Base-by-base conservation (phyloP, 2,888 invertebrate species). In the Fragum fragum region DNA sequence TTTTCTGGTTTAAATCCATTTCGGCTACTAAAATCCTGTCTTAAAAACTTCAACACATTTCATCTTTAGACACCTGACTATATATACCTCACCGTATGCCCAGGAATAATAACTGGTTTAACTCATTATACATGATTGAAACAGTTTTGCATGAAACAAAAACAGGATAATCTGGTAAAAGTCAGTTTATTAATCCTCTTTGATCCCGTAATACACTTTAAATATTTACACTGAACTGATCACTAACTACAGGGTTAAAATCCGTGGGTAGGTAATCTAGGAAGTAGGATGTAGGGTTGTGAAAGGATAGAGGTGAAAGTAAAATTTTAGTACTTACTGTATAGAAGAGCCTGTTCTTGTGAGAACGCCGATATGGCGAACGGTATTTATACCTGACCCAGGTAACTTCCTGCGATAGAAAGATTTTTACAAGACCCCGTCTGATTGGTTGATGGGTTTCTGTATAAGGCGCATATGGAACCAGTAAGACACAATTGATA, bases 301-400 rank as follows among this genome's bases (percentile, higher is more conserved):
- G 28, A 32, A n/a, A 63, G 70, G 63, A 52, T 28, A 32, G 42
- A 63, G 59, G 73, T 36, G 52, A 74, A 70, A 70, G 55, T 29
- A 32, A 76, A 32, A 66, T 68, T 61, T 70, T 75, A 18, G 23
- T 79, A 83, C 83, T 79, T 83, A 83, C 83, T 26, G 71, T 77
- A 39, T 29, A 47, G 68, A 75, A 83, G 83, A 83, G 83, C 76
- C 71, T 55, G 79, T 77, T 83, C 83, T 83, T 74, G 79, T 80
- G 72, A 69, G 26, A 47, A 23, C 52, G 39, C 63, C 47, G 57
- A 18, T 32, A 26, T 21, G 6, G 28, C 23, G 53, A 29, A 66
- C 72, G 69, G 71, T 53, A 52, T 59, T 69, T 76, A 69, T 69
- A 76, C 69, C 59, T 36, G n/a, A 23, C 69, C 69, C 69, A 28